phyloP scores from a whole-genome alignment of 2,113 vertebrate species.

The Corythaeola cristata region DNA sequence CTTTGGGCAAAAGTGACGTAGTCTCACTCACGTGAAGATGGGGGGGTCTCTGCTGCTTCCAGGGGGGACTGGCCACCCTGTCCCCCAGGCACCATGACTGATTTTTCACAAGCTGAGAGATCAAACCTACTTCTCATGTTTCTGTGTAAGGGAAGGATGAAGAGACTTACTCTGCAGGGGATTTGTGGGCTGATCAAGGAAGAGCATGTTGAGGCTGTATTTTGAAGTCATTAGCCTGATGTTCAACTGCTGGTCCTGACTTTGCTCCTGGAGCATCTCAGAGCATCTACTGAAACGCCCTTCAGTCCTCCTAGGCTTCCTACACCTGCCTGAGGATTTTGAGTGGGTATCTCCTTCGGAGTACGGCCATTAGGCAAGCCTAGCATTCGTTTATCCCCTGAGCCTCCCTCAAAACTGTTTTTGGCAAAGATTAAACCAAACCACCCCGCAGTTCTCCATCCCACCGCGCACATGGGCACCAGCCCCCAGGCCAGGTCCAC shows the following conservation, averaged over 20 bases:
- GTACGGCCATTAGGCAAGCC: not conserved
- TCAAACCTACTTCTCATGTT: not conserved
- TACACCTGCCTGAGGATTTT: not conserved
- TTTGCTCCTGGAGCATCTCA: not conserved
- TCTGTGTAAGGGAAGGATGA: not conserved
- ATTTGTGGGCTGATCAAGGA: not conserved
- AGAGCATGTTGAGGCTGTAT: not conserved
- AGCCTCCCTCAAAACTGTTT: not conserved
- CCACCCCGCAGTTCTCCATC: not conserved
- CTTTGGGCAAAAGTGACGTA: not conserved
- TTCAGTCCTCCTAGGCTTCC: not conserved
- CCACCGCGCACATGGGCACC: rapidly evolving
- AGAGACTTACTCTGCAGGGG: not conserved
- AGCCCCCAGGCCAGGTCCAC: not conserved
- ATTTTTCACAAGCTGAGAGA: not conserved
- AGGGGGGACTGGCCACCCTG: not conserved
- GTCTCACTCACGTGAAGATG: not conserved
- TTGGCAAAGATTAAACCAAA: not conserved
- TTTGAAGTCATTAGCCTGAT: not conserved
- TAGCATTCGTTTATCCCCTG: rapidly evolving
- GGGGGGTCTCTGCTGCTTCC: not conserved
- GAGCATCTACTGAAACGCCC: rapidly evolving
- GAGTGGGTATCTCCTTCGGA: not conserved
- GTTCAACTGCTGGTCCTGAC: not conserved
- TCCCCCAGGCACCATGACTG: not conserved